Evolutionary conservation across 2,888 invertebrate species (phyloP).

Genomic region (Lycophotia porphyrea): DNA sequence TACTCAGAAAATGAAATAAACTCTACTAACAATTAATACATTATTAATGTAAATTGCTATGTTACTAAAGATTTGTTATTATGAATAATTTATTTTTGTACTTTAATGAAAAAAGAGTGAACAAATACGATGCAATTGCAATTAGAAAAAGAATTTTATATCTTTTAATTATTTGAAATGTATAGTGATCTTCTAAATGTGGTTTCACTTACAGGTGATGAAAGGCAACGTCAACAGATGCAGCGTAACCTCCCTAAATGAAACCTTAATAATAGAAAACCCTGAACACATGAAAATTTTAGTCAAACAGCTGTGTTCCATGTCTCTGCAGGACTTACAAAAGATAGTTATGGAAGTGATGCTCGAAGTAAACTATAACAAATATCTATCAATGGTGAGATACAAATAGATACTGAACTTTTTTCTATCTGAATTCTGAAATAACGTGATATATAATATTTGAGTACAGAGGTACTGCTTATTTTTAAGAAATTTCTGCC

Average conservation of each 20-base stretch:
- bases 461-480: too few species aligned
- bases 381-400: conserved; percentile 88
- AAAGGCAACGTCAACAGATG: conserved; percentile 79
- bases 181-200: background rate
- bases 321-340: conserved; percentile 81
- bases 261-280: conserved; percentile 70
- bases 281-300: conserved; percentile 75
- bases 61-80: background rate
- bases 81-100: background rate
- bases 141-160: background rate
- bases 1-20: background rate
- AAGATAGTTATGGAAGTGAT: conserved; percentile 84
- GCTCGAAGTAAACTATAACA: conserved; percentile 87
- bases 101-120: background rate
- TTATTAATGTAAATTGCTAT: background rate
- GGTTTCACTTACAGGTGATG: conserved; percentile 76
- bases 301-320: conserved; percentile 82
- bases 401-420: background rate
- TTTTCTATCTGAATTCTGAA: background rate
- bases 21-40: conserved; percentile 10
- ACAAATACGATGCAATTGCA: background rate
- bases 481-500: too few species aligned
- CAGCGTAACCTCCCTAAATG: conserved; percentile 70
- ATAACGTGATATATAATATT: too few species aligned
- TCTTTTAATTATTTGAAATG: background rate